Evolutionary conservation across 2,113 vertebrate genomes (phyloP).

Genomic region (Hystrix cristata): DNA sequence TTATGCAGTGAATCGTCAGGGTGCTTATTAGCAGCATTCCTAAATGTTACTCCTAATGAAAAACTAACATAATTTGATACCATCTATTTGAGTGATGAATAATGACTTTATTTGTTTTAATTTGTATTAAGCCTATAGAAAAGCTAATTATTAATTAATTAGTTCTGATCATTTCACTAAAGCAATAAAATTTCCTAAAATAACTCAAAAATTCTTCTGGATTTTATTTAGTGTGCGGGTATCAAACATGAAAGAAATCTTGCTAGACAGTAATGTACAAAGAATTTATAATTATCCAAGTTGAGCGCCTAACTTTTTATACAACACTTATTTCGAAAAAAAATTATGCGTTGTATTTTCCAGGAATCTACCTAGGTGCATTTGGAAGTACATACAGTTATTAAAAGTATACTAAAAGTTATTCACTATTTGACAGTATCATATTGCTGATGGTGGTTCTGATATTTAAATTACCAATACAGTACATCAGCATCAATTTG

Average conservation of each 20-base stretch:
- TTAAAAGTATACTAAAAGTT: neutral
- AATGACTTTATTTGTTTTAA: neutral
- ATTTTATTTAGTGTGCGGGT: neutral
- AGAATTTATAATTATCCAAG: neutral
- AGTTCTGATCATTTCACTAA: neutral
- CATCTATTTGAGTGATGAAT: neutral
- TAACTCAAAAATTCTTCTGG: neutral
- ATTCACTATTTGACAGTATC: neutral
- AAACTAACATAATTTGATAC: neutral
- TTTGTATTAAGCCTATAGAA: neutral
- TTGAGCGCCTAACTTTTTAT: neutral
- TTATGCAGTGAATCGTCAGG: neutral
- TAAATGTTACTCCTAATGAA: neutral
- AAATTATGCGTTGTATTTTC: neutral
- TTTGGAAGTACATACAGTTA: neutral
- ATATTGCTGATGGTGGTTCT: neutral
- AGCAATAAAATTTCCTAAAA: neutral
- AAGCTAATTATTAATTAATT: neutral
- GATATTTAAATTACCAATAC: neutral
- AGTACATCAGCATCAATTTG: neutral
- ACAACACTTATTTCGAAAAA: neutral
- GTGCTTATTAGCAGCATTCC: neutral
- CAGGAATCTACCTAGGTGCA: neutral
- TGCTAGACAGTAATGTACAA: neutral
- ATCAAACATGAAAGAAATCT: neutral